Base-by-base conservation (phyloP, 1,140 invertebrate species). In the Aricia agestis region DNA sequence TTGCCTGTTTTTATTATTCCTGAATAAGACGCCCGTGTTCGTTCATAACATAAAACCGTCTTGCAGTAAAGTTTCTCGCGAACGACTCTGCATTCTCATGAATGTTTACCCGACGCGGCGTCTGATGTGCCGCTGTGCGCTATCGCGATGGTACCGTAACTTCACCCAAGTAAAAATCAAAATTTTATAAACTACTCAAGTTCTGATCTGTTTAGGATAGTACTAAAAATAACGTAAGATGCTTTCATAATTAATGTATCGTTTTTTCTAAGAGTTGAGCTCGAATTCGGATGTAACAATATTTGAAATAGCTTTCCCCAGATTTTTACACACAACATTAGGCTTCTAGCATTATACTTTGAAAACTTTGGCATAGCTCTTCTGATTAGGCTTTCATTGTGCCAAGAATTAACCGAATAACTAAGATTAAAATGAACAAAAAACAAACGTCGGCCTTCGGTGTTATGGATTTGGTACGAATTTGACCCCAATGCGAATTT, bases 1-100 rank as follows among this genome's bases (percentile, higher is more conserved):
- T 87, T 87, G 85, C 82, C 83, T 89, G 87, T 90, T 91, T 91
- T 91, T 91, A 91, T 89, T 90, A 91, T 91, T 85, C 89, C 82
- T 89, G 88, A 90, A 88, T 90, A 90, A 87, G 85, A 84, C 79
- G 79, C 78, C 76, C 85, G 82, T 87, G 83, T 83, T 76, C 82
- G 82, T 84, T 89, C 84, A 87, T 89, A 89, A 87, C 86, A 89
- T 87, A 87, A 89, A 91, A 87, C 81, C 74, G 80, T 73, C 82
- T 73, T 83, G 86, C 82, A 83, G 84, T 91, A 86, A 88, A 90
- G 71, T 85, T 84, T 71, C 77, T 81, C 76, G 76, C 79, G 77
- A 81, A 84, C 82, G 76, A 76, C 75, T 77, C 72, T 74, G 78
- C 74, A 75, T 79, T 81, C 80, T 85, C 83, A 78, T 86, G 86